Conservation (phyloP, 2,113 vertebrate species). For the Malurus melanocephalus region DNA sequence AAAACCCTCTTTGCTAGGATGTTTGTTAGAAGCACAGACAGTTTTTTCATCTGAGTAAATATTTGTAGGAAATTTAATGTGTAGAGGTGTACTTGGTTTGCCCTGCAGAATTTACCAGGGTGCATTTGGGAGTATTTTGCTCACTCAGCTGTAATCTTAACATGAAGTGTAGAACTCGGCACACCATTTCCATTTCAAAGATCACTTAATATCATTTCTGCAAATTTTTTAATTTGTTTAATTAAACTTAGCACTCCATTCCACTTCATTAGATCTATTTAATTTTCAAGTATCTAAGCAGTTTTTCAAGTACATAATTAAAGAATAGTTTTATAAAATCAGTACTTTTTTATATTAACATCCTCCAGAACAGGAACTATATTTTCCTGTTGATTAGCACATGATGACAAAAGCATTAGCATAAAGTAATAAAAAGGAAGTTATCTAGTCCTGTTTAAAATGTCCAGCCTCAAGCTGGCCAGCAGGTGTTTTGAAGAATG, state of each 20-base stretch:
- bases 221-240: constrained; percentile 60
- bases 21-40: not conserved
- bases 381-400: constrained; percentile 31
- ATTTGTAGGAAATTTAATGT: not conserved
- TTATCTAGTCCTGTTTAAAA: not conserved
- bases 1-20: not conserved
- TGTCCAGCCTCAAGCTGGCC: not conserved
- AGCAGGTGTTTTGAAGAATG: not conserved
- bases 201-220: constrained; percentile 45
- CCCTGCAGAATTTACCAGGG: not conserved
- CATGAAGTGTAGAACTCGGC: not conserved
- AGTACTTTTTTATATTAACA: constrained; percentile 19
- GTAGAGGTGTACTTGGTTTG: not conserved
- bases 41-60: not conserved
- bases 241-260: constrained; percentile 63
- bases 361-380: constrained; percentile 22
- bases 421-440: constrained; percentile 16
- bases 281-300: constrained; percentile 55
- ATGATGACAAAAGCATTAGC: not conserved
- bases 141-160: constrained; percentile 17
- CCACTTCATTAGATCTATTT: constrained; percentile 59
- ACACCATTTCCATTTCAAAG: constrained; percentile 62
- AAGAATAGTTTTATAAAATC: constrained; percentile 55
- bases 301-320: constrained; percentile 51
- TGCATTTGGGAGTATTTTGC: constrained; percentile 15